Percentiles rank a stretch among this genome's conserved stretches.
These are phyloP conservation scores for Erethizon dorsatum DNA, from an alignment of 2,797 vertebrate species.

Conservation along the genomic window DNA sequence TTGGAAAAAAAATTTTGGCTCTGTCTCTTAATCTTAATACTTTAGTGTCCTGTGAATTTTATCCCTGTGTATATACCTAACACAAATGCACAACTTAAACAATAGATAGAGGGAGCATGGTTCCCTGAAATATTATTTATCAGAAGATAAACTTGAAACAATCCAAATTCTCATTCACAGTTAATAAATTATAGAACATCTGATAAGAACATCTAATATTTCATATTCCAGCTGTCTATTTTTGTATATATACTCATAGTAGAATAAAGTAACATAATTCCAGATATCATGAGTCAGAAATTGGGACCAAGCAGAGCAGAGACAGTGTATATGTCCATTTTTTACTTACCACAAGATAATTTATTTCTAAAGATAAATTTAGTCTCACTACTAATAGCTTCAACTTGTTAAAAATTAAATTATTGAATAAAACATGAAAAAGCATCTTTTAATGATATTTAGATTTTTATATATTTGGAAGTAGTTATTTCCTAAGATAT, in stretches of 20 bases:
- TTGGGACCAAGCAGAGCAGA: neutral
- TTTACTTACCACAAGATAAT: neutral
- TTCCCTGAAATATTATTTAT: neutral
- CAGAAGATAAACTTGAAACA: neutral
- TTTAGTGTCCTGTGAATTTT: neutral
- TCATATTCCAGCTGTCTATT: neutral
- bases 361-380: slow-evolving; percentile 41
- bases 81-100: neutral
- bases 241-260: neutral
- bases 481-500: neutral
- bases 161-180: neutral
- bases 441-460: neutral
- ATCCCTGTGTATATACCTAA: neutral
- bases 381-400: neutral
- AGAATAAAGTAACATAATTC: neutral
- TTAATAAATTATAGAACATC: neutral
- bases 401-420: neutral
- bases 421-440: neutral
- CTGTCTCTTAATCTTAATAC: neutral
- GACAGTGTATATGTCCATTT: neutral
- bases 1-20: slow-evolving; percentile 7
- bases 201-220: neutral
- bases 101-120: neutral
- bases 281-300: neutral
- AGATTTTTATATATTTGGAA: neutral